A percentile compares a stretch with the other conserved stretches of the same genome.
phyloP scores from a whole-genome alignment of 2,113 vertebrate genomes.

The Petaurus breviceps region DNA sequence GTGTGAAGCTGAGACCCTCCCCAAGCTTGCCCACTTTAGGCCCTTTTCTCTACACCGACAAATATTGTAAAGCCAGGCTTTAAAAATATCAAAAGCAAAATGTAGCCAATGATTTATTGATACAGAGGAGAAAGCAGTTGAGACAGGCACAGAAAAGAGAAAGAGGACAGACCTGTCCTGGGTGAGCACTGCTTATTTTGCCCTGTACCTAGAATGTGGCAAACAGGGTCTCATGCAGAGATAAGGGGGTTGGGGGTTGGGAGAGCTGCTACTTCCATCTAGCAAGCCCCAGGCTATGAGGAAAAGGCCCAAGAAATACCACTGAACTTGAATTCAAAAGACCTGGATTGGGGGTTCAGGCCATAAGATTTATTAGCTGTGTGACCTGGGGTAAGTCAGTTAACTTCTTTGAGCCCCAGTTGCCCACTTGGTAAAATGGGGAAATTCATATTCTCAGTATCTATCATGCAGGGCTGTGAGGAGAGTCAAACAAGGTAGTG shows the following conservation, averaged over 20 bases:
- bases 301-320: neutral
- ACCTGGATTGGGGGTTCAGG: neutral
- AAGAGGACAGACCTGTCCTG: neutral
- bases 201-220: neutral
- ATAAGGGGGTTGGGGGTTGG: neutral
- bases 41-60: constrained; percentile 55
- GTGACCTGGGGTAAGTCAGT: neutral
- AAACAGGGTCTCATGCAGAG: neutral
- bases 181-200: neutral
- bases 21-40: neutral
- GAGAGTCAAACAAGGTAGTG: neutral
- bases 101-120: constrained; percentile 66
- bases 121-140: constrained; percentile 22
- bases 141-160: neutral
- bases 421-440: neutral
- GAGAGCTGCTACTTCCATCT: neutral
- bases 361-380: neutral
- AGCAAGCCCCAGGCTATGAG: neutral
- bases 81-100: constrained; percentile 64
- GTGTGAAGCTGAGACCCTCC: neutral
- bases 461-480: neutral
- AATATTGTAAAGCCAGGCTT: constrained; percentile 72
- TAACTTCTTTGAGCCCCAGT: neutral
- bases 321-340: neutral
- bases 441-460: neutral